Percentiles rank a stretch among this genome's conserved stretches.
Conservation (phyloP, 2,888 invertebrate genomes). For the Athripsodes cinereus region DNA sequence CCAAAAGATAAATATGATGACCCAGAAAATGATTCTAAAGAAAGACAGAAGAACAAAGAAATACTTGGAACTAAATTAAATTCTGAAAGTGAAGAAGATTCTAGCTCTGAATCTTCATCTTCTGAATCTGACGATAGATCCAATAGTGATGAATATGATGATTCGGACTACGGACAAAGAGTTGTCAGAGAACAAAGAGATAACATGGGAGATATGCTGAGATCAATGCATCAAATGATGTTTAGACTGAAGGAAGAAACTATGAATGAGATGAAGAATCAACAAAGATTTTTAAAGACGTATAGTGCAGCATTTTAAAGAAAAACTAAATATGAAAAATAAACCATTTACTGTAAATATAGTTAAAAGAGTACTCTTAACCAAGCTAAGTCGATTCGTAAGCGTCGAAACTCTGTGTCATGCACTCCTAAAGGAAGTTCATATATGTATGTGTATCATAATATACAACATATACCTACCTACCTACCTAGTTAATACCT, state of each 20-base stretch:
- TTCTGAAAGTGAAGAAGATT: not conserved
- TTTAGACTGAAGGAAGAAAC: not conserved
- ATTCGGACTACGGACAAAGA: not conserved
- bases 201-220: not conserved
- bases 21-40: too few species aligned
- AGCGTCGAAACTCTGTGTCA: too few species aligned
- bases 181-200: not conserved
- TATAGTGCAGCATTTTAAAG: not conserved
- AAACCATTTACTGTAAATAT: too few species aligned
- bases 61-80: not conserved
- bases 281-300: not conserved
- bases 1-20: too few species aligned
- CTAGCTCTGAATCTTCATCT: not conserved
- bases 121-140: not conserved
- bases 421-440: too few species aligned
- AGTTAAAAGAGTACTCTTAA: too few species aligned
- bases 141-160: not conserved
- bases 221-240: not conserved
- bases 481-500: too few species aligned
- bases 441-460: too few species aligned
- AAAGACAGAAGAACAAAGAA: not conserved
- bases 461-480: too few species aligned
- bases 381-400: too few species aligned
- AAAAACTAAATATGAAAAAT: too few species aligned
- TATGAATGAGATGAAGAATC: not conserved